Conservation (phyloP, 2,797 vertebrate genomes). For the Malacoctenus gilli region DNA sequence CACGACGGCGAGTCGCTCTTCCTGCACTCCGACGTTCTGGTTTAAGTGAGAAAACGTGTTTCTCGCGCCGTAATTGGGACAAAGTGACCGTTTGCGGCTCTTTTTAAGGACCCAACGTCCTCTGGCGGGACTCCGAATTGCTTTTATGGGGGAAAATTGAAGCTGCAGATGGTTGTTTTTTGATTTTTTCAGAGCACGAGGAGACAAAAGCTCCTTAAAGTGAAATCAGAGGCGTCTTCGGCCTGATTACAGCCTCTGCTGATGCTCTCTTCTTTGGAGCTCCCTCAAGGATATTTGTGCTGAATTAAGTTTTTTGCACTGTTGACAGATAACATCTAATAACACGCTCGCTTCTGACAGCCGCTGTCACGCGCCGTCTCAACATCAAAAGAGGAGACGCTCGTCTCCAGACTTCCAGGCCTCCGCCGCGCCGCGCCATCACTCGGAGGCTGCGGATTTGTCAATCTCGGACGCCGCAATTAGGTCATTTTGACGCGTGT, state of each 20-base stretch:
- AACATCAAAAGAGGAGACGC: slow-evolving; percentile 33
- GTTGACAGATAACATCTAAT: slow-evolving; percentile 46
- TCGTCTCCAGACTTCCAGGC: slow-evolving; percentile 19
- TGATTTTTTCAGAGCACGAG: too few relatives aligned
- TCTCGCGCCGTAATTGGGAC: not conserved
- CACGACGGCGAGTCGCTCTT: too few relatives aligned
- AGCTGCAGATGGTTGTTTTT: not conserved
- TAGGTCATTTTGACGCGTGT: slow-evolving; percentile 25
- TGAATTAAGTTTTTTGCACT: slow-evolving; percentile 14
- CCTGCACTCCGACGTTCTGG: too few relatives aligned
- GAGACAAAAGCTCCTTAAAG: too few relatives aligned
- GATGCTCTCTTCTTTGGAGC: not conserved
- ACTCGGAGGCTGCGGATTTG: slow-evolving; percentile 1
- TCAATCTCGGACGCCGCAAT: slow-evolving; percentile 8
- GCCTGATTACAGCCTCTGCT: not conserved
- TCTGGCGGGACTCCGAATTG: not conserved
- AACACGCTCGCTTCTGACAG: slow-evolving; percentile 32
- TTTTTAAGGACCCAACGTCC: too few relatives aligned
- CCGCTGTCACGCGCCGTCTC: slow-evolving; percentile 31
- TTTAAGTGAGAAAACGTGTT: slow-evolving; percentile 1
- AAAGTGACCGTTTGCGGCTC: slow-evolving; percentile 1
- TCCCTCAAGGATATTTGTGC: slow-evolving; percentile 19
- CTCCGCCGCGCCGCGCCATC: slow-evolving; percentile 5
- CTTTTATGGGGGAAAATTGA: not conserved
- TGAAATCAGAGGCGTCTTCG: not conserved